These are phyloP conservation scores for Hybognathus amarus DNA, from an alignment of 2,797 vertebrate species.

Conservation along the genomic window DNA sequence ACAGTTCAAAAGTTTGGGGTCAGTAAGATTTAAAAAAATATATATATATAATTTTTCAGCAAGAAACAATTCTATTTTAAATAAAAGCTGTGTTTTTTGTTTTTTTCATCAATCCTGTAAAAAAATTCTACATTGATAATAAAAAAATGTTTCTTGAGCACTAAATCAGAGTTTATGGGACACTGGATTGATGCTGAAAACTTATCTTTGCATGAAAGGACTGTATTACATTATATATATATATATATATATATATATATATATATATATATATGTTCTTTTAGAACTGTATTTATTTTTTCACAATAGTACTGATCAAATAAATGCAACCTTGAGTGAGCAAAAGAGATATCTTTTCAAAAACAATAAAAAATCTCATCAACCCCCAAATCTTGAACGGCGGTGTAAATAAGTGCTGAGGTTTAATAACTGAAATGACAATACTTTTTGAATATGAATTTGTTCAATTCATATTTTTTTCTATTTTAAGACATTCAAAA, in stretches of 20 bases:
- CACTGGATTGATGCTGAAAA: neutral
- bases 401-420: neutral
- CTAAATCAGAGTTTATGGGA: neutral
- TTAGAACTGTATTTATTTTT: neutral
- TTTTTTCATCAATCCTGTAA: neutral
- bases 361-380: neutral
- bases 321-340: neutral
- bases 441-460: neutral
- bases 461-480: neutral
- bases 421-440: neutral
- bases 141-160: neutral
- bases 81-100: neutral
- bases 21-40: neutral
- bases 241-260: too few relatives aligned
- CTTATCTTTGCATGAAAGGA: neutral
- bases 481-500: constrained; percentile 20
- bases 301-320: neutral
- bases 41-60: neutral
- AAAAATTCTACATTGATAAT: neutral
- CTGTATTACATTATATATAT: too few relatives aligned
- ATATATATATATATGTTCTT: too few relatives aligned
- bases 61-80: neutral
- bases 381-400: neutral
- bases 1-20: neutral
- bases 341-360: neutral